Evolutionary conservation across 2,888 invertebrate species (phyloP).

Genomic region (Allophyes oxyacanthae): DNA sequence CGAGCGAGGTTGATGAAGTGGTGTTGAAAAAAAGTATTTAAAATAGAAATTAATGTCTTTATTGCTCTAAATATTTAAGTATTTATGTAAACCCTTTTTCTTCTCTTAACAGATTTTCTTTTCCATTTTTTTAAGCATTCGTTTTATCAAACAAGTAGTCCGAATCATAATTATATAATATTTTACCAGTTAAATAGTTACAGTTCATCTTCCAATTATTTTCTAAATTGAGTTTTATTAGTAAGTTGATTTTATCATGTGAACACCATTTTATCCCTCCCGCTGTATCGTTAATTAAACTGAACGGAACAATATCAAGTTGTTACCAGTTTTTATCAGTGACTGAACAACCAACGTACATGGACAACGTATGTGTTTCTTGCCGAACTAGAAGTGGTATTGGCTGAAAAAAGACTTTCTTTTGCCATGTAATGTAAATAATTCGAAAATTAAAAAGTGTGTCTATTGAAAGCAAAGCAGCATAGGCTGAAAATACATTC

Average conservation of each 20-base stretch:
- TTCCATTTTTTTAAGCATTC: too few species aligned
- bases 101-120: too few species aligned
- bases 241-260: constrained; percentile 3
- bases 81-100: too few species aligned
- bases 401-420: constrained; percentile 64
- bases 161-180: too few species aligned
- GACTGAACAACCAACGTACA: constrained; percentile 62
- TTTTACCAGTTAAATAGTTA: too few species aligned
- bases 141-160: too few species aligned
- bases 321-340: constrained; percentile 40
- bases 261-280: constrained; percentile 29
- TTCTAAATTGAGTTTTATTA: too few species aligned
- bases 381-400: constrained; percentile 73
- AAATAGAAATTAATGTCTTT: neutral
- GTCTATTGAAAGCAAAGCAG: constrained; percentile 66
- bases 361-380: constrained; percentile 65
- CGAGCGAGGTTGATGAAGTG: constrained; percentile 3
- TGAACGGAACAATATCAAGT: constrained; percentile 24
- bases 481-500: constrained; percentile 65
- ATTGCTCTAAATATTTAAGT: too few species aligned
- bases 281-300: constrained; percentile 36
- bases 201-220: too few species aligned
- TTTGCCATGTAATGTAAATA: constrained; percentile 37
- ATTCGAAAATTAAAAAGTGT: constrained; percentile 16
- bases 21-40: neutral